A percentile compares a stretch with the other conserved stretches of the same genome.
phyloP scores from a whole-genome alignment of 2,113 vertebrate species.

The Merops nubicus region DNA sequence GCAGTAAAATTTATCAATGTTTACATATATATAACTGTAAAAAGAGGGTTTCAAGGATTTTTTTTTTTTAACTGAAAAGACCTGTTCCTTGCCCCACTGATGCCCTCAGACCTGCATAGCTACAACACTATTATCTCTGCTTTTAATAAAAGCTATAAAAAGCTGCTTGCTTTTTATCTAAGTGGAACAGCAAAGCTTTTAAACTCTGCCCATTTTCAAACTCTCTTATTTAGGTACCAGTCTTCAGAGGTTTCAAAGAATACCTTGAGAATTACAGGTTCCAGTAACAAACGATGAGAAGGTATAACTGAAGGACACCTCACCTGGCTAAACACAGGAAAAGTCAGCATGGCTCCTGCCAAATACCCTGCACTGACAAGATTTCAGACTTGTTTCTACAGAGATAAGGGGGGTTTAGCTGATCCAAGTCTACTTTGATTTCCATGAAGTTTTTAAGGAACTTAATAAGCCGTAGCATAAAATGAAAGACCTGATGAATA shows the following conservation, averaged over 20 bases:
- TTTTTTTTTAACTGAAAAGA: not conserved
- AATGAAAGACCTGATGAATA: not conserved
- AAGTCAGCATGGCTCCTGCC: not conserved
- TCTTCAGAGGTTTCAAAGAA: not conserved
- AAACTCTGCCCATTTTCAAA: not conserved
- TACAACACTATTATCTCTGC: not conserved
- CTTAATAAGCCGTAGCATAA: not conserved
- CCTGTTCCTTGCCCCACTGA: rapidly evolving
- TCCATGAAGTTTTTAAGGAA: not conserved
- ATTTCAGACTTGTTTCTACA: not conserved
- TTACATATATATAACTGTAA: not conserved
- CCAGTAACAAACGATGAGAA: not conserved
- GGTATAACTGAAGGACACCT: not conserved
- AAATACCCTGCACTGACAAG: not conserved
- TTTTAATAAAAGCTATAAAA: not conserved
- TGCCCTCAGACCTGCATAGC: not conserved
- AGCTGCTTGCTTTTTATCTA: not conserved
- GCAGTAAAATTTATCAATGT: not conserved
- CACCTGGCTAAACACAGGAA: not conserved
- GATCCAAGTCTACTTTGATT: not conserved
- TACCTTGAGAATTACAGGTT: not conserved
- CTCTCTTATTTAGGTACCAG: not conserved
- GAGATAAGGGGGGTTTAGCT: not conserved
- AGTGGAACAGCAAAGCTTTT: not conserved
- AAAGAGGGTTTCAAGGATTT: not conserved